Evolutionary conservation across 2,888 invertebrate species (phyloP), one percentile per base, ranked within the genome.

Genomic region (Drosophila helvetica): DNA sequence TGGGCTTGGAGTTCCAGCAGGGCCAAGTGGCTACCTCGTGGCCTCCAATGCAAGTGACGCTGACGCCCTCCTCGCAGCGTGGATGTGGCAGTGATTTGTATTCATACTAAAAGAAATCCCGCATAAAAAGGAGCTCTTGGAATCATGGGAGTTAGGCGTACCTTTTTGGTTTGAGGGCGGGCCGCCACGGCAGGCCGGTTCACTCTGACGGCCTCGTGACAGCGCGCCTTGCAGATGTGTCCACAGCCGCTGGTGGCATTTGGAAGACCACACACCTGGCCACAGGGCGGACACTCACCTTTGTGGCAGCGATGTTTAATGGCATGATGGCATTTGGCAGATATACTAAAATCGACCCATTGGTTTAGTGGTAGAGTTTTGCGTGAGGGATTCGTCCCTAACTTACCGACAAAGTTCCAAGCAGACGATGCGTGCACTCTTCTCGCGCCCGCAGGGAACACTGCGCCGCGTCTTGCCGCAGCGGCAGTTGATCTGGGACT

Each of bases 401-500:
- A 75, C 79, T 30, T 1, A 95, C 94, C 93, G 94, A 92, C 98
- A 98, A 0, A 92, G 92, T 62, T 95, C 93, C 66, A 92, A 93
- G 88, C 98, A 98, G 84, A 94, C 94, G 1, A 97, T 96, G 81
- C 95, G 95, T 0, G 95, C 95, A 77, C 93, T 94, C 62, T 94
- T 94, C 82, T 96, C 96, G 64, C 96, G 93, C 0, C 98, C 98
- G 92, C 98, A 99, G 0, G 97, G 97, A 1, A 98, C 96, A 10
- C 94, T 94, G 15, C 96, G 93, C 50, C 94, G 94, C 1, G 96
- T 97, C 66, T 93, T 93, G 51, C 97, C 96, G 91, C 98, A 99
- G 62, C 94, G 94, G 88, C 98, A 99, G 93, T 95, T 83, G 92
- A 92, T 85, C 76, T 90, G 89, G 0, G 92, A 90, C 47, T 90